Evolutionary conservation across 2,113 vertebrate species (phyloP), one percentile per base, ranked within the genome.

Genomic region (Apeltes quadracus): DNA sequence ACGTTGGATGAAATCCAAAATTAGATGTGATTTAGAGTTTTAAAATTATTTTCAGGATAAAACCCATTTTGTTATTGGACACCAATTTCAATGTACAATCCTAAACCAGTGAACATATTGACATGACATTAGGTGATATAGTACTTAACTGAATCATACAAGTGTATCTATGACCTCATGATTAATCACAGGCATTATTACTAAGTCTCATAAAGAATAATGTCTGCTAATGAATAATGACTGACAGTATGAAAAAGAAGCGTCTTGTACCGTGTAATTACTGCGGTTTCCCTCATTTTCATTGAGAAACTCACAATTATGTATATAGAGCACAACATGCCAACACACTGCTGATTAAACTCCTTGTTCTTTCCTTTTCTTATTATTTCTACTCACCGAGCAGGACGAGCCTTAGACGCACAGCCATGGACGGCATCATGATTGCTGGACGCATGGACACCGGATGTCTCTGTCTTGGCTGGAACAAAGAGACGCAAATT

Each of bases 351-450:
- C 43, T 46, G 43, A 2, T 46, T 46, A 4, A 16, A 18, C 15
- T 44, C 5, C 15, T 16, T 44, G 16, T 44, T 16, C 29, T 29
- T 29, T 61, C 0, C n/a, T n/a, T n/a, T n/a, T n/a, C n/a, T n/a
- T n/a, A n/a, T n/a, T n/a, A n/a, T n/a, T 29, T 71, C 0, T 20
- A 92, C 93, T 93, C 83, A 94, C 93, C 90, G 61, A 92, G 83
- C 29, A 90, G 0, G 50, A 94, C 70, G 63, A 94, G 75, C 73
- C 72, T 75, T 72, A 90, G 65, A 67, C 36, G 61, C 46, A 76
- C 39, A 20, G 75, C 54, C 89, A 86, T 92, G 74, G 34, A 58
- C 72, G 72, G 3, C 73, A 58, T 85, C 84, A 54, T 46, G 67
- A 58, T 14, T 38, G 61, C 32, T 76, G 71, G 61, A 72, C 14